These are phyloP conservation scores for Heliconius congener DNA, from an alignment of 1,140 invertebrate genomes.

Conservation along the genomic window DNA sequence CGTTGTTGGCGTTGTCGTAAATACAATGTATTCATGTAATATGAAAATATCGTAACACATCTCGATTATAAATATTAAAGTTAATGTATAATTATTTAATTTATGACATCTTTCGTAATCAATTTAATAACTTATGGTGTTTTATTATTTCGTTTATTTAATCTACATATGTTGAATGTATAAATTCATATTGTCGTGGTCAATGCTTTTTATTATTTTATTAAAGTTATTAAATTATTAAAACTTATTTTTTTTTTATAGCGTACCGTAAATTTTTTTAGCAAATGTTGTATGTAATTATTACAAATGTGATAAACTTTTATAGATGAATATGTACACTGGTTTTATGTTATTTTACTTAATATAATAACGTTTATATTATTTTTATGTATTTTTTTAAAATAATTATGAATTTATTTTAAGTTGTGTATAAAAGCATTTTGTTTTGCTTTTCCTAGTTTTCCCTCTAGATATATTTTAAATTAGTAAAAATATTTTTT, in stretches of 20 bases:
- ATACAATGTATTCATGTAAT: not conserved
- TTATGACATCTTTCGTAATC: not conserved
- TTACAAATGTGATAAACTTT: not conserved
- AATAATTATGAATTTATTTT: no score
- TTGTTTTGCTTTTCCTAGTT: no score
- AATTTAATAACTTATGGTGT: not conserved
- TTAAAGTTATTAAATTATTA: not conserved
- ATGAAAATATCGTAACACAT: not conserved
- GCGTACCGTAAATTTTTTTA: not conserved
- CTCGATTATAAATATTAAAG: not conserved
- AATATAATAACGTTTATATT: not conserved
- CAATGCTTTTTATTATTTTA: not conserved
- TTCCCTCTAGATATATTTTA: not conserved
- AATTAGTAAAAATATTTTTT: not conserved
- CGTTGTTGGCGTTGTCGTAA: slow-evolving; percentile 20
- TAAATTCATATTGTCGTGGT: not conserved
- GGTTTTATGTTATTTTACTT: not conserved
- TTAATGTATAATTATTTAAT: not conserved
- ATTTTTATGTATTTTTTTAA: no score
- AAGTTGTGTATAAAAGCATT: no score
- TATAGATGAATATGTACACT: not conserved
- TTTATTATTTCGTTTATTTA: not conserved
- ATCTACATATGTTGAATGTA: not conserved
- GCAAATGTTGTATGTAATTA: not conserved
- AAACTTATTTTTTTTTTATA: not conserved